phyloP scores from a whole-genome alignment of 2,888 invertebrate species.

The Palloptera scutellata region DNA sequence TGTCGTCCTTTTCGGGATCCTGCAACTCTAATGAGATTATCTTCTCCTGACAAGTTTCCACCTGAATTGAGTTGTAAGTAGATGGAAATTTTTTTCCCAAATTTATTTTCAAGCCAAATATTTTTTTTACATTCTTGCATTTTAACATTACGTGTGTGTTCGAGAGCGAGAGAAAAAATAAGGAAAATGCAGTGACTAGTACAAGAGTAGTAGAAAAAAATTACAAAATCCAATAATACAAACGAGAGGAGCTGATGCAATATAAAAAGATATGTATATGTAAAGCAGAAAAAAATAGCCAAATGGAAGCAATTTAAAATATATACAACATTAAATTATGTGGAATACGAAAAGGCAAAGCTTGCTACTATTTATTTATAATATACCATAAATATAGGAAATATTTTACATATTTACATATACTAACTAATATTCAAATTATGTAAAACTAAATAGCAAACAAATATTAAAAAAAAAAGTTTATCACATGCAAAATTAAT shows the following conservation, averaged over 20 bases:
- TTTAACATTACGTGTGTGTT: background rate
- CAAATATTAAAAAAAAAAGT: too few relatives aligned
- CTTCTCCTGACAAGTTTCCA: conserved; percentile 90
- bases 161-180: background rate
- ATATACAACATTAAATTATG: too few relatives aligned
- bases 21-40: conserved; percentile 87
- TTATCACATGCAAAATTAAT: too few relatives aligned
- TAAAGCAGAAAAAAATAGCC: background rate
- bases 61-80: conserved; percentile 65
- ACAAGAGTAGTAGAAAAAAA: background rate
- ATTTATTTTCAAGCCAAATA: conserved; percentile 30
- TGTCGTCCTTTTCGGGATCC: conserved; percentile 64
- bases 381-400: too few relatives aligned
- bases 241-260: background rate
- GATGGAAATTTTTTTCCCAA: conserved; percentile 49
- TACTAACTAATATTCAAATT: too few relatives aligned
- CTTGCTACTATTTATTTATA: too few relatives aligned
- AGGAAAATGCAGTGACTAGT: too few relatives aligned
- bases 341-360: too few relatives aligned
- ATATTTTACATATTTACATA: too few relatives aligned
- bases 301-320: too few relatives aligned
- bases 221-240: conserved; percentile 1
- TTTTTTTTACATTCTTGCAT: conserved; percentile 5
- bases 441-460: too few relatives aligned
- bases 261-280: background rate